Conservation (phyloP, 2,888 invertebrate species). For the Dolomedes plantarius region DNA sequence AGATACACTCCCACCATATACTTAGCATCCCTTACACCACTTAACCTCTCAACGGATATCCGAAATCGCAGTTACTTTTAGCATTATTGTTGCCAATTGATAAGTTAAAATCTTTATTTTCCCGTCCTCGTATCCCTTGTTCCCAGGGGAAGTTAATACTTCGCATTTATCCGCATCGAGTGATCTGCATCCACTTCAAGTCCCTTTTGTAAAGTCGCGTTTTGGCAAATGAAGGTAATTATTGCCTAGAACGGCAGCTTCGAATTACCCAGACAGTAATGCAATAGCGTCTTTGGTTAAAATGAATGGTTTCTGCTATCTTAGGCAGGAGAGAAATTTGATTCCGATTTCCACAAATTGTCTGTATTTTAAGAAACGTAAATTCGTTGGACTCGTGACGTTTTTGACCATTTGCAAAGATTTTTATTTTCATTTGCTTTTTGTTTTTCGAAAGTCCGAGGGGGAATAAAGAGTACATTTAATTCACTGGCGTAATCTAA, state of each 20-base stretch:
- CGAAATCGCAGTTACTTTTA: conserved; percentile 9
- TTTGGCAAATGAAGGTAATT: conserved; percentile 60
- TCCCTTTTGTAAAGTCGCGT: conserved; percentile 44
- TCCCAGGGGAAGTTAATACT: conserved; percentile 20
- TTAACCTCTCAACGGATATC: too few species aligned
- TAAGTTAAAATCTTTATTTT: conserved; percentile 40
- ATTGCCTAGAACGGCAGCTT: conserved; percentile 31
- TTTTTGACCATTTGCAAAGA: too few species aligned
- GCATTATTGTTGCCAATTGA: conserved; percentile 27
- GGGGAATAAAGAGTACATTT: too few species aligned
- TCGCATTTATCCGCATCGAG: conserved; percentile 38
- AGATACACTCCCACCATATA: too few species aligned
- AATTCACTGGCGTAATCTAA: too few species aligned
- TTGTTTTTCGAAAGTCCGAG: too few species aligned
- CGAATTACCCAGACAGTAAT: conserved; percentile 45
- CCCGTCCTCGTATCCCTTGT: neutral
- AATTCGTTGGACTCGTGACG: neutral
- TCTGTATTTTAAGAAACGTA: neutral
- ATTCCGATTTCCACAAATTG: conserved; percentile 52
- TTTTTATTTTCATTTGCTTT: too few species aligned
- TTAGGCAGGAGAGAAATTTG: conserved; percentile 33
- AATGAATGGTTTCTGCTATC: conserved; percentile 34
- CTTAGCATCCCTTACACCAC: too few species aligned
- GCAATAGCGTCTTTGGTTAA: conserved; percentile 36
- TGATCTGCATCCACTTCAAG: conserved; percentile 30